phyloP scores from a whole-genome alignment of 2,797 vertebrate genomes.

The Esox lucius region DNA sequence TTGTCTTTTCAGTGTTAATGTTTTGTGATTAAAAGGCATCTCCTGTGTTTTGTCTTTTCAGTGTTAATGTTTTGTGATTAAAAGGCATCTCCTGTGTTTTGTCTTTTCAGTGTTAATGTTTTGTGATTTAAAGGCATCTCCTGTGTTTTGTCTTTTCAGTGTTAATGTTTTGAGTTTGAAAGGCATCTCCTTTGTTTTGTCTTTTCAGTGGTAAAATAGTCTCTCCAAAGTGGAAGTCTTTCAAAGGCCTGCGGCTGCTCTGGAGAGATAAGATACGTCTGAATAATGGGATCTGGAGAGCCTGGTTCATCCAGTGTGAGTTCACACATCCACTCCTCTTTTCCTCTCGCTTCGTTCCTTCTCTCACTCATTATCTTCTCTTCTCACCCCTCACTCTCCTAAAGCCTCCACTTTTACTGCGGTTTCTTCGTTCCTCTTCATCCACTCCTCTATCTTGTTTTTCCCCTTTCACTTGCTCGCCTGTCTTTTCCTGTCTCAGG shows the following conservation, averaged over 20 bases:
- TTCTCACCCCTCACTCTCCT: neutral
- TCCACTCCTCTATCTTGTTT: neutral
- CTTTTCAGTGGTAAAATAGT: slow-evolving; percentile 87
- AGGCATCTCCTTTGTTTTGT: neutral
- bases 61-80: no score
- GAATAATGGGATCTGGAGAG: slow-evolving; percentile 98
- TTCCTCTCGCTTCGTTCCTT: neutral
- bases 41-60: no score
- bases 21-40: no score
- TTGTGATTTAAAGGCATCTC: no score
- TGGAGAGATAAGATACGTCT: slow-evolving; percentile 97
- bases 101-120: no score
- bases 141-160: no score
- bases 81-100: no score
- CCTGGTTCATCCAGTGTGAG: slow-evolving; percentile 98
- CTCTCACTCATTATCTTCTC: neutral
- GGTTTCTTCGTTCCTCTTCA: neutral
- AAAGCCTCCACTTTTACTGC: neutral
- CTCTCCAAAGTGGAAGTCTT: slow-evolving; percentile 98
- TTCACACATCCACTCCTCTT: slow-evolving; percentile 34
- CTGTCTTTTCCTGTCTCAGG: neutral
- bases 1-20: no score
- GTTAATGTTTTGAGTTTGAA: neutral
- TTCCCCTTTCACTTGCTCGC: neutral
- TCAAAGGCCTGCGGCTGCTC: slow-evolving; percentile 91